Base-by-base conservation (phyloP, 2,797 vertebrate genomes). In the Peromyscus eremicus region DNA sequence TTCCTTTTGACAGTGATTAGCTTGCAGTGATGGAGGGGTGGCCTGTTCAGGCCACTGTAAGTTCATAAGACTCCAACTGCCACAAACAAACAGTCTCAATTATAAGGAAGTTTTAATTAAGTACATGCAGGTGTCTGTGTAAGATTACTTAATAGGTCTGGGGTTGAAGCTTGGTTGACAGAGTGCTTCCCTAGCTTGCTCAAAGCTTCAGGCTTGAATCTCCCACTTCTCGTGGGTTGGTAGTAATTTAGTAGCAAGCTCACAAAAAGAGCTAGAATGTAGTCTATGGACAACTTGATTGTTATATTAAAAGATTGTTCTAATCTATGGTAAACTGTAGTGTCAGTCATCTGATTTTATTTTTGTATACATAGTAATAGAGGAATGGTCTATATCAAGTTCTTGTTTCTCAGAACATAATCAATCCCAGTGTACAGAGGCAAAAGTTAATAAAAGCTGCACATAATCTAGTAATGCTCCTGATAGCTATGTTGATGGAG, bases 1-100 rank as follows among this genome's bases (percentile, higher is more conserved):
- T 96, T 92, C 32, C 12, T 94, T 94, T 64, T 89, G 91, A 92
- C 64, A 93, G 37, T 70, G 66, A 88, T 95, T 85, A 79, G 55
- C 40, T 90, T 76, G n/a, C 0, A 34, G 49, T 37, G n/a, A 13
- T 40, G 37, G 71, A 19, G 25, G 14, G 21, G 3, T 52, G 87
- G 25, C 17, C 66, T 89, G 4, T 87, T 80, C 11, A 86, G 46
- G 37, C n/a, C 73, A 16, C 37, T 88, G 19, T 76, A 89, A 88
- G 49, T 95, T 95, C 89, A 3, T 19, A 95, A 76, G 49, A 94
- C 34, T 82, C 85, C 25, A 84, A 46, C 37, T 70, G 43, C 40
- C 84, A 89, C 34, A 95, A 77, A 23, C n/a, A 62, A 95, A 94
- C 27, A 89, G 25, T 79, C 19, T 91, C 29, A 66, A 25, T 82